These are phyloP conservation scores for Leptocoma aspasia DNA, from an alignment of 2,113 vertebrate species.

Conservation along the genomic window DNA sequence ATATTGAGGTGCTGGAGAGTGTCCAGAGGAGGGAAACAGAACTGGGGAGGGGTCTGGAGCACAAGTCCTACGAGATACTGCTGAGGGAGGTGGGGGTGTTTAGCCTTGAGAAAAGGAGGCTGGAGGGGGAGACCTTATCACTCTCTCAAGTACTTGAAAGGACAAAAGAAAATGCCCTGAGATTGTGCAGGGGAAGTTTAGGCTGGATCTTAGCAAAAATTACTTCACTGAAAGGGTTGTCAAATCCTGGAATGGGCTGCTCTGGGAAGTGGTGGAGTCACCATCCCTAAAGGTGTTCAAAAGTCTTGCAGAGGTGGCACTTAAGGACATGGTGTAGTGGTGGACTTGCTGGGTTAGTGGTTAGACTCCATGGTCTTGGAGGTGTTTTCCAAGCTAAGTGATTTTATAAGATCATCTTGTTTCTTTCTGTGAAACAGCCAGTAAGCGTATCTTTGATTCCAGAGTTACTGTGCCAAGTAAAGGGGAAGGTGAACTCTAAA, in stretches of 20 bases:
- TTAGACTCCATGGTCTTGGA: background rate
- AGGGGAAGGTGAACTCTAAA: background rate
- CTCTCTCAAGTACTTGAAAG: background rate
- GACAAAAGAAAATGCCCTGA: background rate
- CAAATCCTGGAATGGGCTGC: background rate
- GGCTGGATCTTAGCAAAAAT: background rate
- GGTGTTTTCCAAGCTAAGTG: background rate
- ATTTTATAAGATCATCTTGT: background rate
- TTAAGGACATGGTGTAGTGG: background rate
- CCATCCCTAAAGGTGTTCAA: background rate
- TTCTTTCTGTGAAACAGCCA: background rate
- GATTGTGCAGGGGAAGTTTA: background rate
- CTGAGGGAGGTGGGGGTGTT: background rate
- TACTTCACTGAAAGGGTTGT: background rate
- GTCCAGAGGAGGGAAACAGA: rapidly evolving
- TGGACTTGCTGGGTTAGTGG: background rate
- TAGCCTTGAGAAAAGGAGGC: background rate
- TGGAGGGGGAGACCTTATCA: rapidly evolving
- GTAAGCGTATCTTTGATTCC: background rate
- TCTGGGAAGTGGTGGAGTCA: background rate
- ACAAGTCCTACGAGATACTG: rapidly evolving
- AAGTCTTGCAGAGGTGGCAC: rapidly evolving
- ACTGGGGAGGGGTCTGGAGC: background rate
- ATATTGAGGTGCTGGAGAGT: rapidly evolving
- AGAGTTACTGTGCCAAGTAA: background rate